A percentile compares a stretch with the other conserved stretches of the same genome.
phyloP scores from a whole-genome alignment of 2,797 vertebrate species.

The Neomorphus geoffroyi region DNA sequence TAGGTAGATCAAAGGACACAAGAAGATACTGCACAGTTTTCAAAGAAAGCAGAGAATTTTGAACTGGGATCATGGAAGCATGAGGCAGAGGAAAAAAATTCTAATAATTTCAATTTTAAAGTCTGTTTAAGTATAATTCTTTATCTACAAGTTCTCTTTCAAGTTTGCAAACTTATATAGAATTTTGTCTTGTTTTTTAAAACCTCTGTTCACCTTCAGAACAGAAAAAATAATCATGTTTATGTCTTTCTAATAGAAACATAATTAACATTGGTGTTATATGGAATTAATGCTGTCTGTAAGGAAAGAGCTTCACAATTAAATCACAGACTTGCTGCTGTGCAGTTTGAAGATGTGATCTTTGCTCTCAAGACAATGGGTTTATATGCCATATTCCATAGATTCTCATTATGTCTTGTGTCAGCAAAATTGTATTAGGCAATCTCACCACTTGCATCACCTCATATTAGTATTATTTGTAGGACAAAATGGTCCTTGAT shows the following conservation, averaged over 20 bases:
- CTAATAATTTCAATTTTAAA: background rate
- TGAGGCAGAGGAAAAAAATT: background rate
- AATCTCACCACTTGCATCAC: conserved; percentile 56
- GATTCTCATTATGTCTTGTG: conserved; percentile 67
- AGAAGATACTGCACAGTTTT: background rate
- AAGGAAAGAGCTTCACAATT: conserved; percentile 65
- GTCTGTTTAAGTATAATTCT: background rate
- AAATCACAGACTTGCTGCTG: conserved; percentile 55
- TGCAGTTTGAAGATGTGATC: conserved; percentile 36
- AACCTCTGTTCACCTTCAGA: background rate
- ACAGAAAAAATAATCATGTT: background rate
- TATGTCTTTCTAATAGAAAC: conserved; percentile 31
- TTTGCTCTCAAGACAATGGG: conserved; percentile 55
- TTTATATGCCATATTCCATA: conserved; percentile 49
- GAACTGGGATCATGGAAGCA: background rate
- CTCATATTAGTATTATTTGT: conserved; percentile 57
- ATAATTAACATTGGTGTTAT: conserved; percentile 49
- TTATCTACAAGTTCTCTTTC: background rate
- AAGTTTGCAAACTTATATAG: background rate
- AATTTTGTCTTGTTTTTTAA: background rate
- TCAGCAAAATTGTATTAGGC: conserved; percentile 61
- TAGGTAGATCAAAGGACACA: background rate
- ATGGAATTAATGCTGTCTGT: conserved; percentile 60
- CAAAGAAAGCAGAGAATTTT: background rate
- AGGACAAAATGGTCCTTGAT: conserved; percentile 46